phyloP scores from a whole-genome alignment of 37 sponge, comb jelly and placozoan genomes.

The Petrosia ficiformis region DNA sequence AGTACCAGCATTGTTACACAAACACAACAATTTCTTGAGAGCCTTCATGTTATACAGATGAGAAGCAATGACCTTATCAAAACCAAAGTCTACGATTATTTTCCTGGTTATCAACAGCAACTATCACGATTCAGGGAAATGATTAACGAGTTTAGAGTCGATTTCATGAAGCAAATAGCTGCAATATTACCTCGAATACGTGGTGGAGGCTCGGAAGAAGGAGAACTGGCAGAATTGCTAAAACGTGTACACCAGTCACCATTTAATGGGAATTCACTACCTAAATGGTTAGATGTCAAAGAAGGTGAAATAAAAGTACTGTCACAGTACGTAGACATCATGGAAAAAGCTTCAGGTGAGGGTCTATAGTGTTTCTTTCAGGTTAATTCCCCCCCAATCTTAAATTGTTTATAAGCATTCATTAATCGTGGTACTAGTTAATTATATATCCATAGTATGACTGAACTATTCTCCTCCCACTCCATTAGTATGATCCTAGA shows the following conservation, averaged over 20 bases:
- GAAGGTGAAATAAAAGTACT: slow-evolving; percentile 32
- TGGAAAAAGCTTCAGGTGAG: no score
- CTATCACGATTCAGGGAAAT: not conserved
- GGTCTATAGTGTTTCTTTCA: no score
- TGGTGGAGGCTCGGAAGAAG: slow-evolving; percentile 8
- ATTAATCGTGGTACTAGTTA: no score
- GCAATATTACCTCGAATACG: slow-evolving; percentile 11
- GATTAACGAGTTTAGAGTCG: not conserved
- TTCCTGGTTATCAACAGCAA: slow-evolving; percentile 2
- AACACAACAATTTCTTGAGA: slow-evolving; percentile 21
- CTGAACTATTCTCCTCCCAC: no score
- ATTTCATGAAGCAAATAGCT: slow-evolving; percentile 7
- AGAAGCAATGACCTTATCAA: slow-evolving; percentile 17
- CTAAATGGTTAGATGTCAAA: slow-evolving; percentile 8
- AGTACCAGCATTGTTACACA: slow-evolving; percentile 2
- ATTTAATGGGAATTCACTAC: not conserved
- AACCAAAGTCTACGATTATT: not conserved
- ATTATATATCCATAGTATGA: no score
- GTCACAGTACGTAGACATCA: not conserved
- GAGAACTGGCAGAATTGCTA: slow-evolving; percentile 20
- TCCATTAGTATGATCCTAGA: no score
- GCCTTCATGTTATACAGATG: not conserved
- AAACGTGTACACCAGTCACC: not conserved
- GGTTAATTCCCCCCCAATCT: no score
- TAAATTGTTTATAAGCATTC: no score